Percentiles rank a stretch among this genome's conserved stretches.
These are phyloP conservation scores for Lasioglossum pauxillum DNA, from an alignment of 2,888 invertebrate species.

Conservation along the genomic window DNA sequence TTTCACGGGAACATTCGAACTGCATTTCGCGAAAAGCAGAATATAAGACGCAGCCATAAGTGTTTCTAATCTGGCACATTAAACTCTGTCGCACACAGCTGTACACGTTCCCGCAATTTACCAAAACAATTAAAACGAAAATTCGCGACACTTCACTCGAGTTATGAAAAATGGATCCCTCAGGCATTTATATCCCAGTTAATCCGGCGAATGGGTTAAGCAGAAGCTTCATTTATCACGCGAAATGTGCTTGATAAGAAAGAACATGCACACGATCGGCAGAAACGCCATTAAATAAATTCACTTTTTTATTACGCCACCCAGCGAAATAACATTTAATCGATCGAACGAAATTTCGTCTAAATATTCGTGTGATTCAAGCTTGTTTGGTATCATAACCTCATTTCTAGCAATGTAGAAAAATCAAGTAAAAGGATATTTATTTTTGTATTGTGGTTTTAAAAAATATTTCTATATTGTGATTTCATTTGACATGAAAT, in stretches of 20 bases:
- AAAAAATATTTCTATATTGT: too few species aligned
- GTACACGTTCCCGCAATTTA: not conserved
- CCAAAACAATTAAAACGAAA: conserved; percentile 8
- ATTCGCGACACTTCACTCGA: not conserved
- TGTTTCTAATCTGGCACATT: not conserved
- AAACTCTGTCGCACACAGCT: conserved; percentile 3
- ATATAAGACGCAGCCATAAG: not conserved
- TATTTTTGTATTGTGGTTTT: not conserved
- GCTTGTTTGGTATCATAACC: not conserved
- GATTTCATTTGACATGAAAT: too few species aligned
- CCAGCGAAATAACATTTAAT: not conserved
- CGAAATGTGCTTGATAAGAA: conserved; percentile 11
- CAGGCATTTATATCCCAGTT: conserved; percentile 5
- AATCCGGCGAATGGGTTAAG: conserved; percentile 6
- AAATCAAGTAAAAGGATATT: not conserved
- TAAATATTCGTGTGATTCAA: not conserved
- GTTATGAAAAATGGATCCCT: conserved; percentile 12
- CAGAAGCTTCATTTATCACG: conserved; percentile 24
- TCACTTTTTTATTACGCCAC: not conserved
- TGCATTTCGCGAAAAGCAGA: not conserved
- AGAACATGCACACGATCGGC: conserved; percentile 6
- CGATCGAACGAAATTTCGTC: not conserved
- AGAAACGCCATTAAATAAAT: conserved; percentile 13
- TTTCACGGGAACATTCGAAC: not conserved
- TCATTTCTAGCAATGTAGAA: not conserved